Evolutionary conservation across 2,888 invertebrate genomes (phyloP).

Genomic region (Argyresthia albistria): DNA sequence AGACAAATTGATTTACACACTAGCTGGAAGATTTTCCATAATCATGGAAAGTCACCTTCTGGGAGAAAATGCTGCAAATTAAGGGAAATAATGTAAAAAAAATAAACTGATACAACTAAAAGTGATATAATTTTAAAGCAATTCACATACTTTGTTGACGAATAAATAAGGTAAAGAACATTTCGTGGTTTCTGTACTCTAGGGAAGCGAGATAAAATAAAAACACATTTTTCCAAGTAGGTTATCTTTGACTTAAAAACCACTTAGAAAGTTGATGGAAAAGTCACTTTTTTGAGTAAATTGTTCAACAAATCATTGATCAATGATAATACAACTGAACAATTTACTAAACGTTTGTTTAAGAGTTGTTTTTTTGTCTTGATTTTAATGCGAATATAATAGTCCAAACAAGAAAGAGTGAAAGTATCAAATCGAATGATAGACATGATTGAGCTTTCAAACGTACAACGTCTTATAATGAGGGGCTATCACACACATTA

Average conservation of each 20-base stretch:
- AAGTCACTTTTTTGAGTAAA: not conserved
- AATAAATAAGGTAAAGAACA: no score
- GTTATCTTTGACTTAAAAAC: not conserved
- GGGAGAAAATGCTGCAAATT: no score
- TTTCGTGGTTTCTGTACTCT: no score
- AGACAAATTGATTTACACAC: no score
- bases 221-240: not conserved
- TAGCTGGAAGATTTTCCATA: no score
- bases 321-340: not conserved
- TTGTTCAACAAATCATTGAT: not conserved
- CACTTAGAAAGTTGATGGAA: not conserved
- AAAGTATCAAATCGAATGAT: slow-evolving; percentile 35
- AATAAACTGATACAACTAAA: no score
- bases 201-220: no score
- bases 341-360: not conserved
- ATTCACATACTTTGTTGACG: no score
- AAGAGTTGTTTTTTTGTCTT: not conserved
- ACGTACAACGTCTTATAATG: slow-evolving; percentile 35
- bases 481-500: slow-evolving; percentile 54
- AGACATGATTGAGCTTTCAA: slow-evolving; percentile 27
- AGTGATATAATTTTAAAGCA: no score
- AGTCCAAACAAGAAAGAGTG: slow-evolving; percentile 23
- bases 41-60: no score
- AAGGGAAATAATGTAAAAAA: no score
- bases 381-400: slow-evolving; percentile 5